Evolutionary conservation across 2,888 invertebrate species (phyloP).

Genomic region (Flexamia atlantica): DNA sequence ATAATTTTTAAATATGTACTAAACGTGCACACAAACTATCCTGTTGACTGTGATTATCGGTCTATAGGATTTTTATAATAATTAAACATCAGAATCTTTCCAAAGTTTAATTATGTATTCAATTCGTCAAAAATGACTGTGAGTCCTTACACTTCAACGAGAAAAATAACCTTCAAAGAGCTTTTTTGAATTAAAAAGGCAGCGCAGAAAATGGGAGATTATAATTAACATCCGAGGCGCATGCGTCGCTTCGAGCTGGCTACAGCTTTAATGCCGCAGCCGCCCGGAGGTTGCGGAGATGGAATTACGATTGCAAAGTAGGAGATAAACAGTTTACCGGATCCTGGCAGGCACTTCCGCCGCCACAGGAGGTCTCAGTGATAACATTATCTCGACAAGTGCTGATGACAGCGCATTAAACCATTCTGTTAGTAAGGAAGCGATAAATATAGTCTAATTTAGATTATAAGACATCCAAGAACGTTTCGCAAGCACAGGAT

Average conservation of each 20-base stretch:
- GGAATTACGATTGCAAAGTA: conserved; percentile 50
- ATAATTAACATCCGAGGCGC: conserved; percentile 14
- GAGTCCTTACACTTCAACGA: conserved; percentile 28
- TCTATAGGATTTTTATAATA: no score
- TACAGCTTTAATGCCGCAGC: neutral
- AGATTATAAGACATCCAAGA: no score
- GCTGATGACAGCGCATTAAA: conserved; percentile 8
- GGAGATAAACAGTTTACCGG: conserved; percentile 39
- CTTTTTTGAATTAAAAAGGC: conserved; percentile 8
- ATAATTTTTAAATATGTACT: no score
- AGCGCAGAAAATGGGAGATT: conserved; percentile 15
- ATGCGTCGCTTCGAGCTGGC: neutral
- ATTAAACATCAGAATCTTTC: neutral
- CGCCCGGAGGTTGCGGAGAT: conserved; percentile 30
- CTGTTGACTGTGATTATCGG: no score
- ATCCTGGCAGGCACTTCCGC: conserved; percentile 25
- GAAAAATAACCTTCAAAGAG: conserved; percentile 31
- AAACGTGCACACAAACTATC: no score
- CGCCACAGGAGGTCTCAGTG: conserved; percentile 21
- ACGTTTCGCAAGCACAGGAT: no score
- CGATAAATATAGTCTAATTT: no score
- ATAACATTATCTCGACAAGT: conserved; percentile 10
- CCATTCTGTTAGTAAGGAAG: neutral
- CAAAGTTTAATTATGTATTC: neutral
- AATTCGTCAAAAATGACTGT: neutral